phyloP scores from a whole-genome alignment of 2,797 vertebrate genomes.

The Euthynnus affinis region DNA sequence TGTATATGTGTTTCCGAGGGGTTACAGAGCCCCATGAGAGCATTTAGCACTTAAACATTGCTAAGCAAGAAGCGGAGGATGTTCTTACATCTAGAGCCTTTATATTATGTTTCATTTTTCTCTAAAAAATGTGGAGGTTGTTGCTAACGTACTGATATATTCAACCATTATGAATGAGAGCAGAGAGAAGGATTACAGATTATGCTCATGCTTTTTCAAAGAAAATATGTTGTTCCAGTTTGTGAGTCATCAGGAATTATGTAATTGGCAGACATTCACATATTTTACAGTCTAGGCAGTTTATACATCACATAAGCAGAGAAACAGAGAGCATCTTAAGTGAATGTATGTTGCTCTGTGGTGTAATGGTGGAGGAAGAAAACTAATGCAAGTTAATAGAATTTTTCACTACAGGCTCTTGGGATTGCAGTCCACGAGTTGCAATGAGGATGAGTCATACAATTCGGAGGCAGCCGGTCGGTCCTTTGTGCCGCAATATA shows the following conservation, averaged over 20 bases:
- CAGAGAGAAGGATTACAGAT: slow-evolving; percentile 59
- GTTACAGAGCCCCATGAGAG: slow-evolving; percentile 20
- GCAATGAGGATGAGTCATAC: slow-evolving; percentile 80
- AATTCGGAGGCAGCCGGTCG: slow-evolving; percentile 68
- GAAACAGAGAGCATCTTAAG: slow-evolving; percentile 20
- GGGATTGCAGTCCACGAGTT: slow-evolving; percentile 64
- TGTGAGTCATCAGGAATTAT: slow-evolving; percentile 70
- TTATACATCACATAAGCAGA: slow-evolving; percentile 24
- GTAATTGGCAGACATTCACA: slow-evolving; percentile 51
- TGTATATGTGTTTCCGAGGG: background rate
- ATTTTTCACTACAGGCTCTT: slow-evolving; percentile 62
- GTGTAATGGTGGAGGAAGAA: slow-evolving; percentile 62
- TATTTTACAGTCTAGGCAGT: slow-evolving; percentile 38
- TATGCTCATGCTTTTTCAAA: slow-evolving; percentile 35
- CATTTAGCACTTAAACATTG: slow-evolving; percentile 14
- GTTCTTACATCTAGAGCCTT: slow-evolving; percentile 33
- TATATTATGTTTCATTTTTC: slow-evolving; percentile 29
- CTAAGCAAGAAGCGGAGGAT: slow-evolving; percentile 34
- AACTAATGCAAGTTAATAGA: slow-evolving; percentile 73
- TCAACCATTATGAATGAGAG: slow-evolving; percentile 43
- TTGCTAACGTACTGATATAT: slow-evolving; percentile 41
- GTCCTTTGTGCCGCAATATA: slow-evolving; percentile 71
- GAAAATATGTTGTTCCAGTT: slow-evolving; percentile 50
- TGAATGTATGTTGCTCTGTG: slow-evolving; percentile 39
- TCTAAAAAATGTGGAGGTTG: slow-evolving; percentile 47